Conservation (phyloP, 1,140 invertebrate genomes). For the Belonocnema kinseyi region DNA sequence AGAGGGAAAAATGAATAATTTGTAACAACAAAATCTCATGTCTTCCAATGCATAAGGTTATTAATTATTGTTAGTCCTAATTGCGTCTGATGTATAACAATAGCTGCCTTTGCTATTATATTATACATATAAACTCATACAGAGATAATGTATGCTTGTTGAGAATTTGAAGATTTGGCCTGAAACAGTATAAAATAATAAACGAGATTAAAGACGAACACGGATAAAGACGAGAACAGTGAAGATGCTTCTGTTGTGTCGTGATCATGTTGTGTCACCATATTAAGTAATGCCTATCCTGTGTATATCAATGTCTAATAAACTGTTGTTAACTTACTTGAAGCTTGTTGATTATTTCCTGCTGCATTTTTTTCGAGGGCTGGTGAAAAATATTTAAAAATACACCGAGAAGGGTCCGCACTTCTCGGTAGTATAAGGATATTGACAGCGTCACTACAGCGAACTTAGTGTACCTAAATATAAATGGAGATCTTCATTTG, state of each 20-base stretch:
- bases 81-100: constrained; percentile 32
- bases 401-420: too few species aligned
- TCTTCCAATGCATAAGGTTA: constrained; percentile 64
- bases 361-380: too few species aligned
- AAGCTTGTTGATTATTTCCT: too few species aligned
- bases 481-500: too few species aligned
- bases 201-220: constrained; percentile 32
- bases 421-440: too few species aligned
- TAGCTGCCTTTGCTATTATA: constrained; percentile 23
- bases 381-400: too few species aligned
- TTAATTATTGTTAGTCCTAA: constrained; percentile 43
- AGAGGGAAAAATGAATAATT: constrained; percentile 32
- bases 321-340: constrained; percentile 65
- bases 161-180: constrained; percentile 7
- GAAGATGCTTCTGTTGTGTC: constrained; percentile 53
- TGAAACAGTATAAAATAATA: constrained; percentile 30
- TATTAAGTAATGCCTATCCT: constrained; percentile 59
- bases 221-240: constrained; percentile 38
- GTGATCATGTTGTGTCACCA: constrained; percentile 58
- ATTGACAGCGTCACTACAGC: too few species aligned
- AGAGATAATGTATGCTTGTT: constrained; percentile 22
- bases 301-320: constrained; percentile 76
- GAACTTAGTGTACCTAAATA: too few species aligned
- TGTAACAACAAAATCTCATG: constrained; percentile 67
- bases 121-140: constrained; percentile 35